Base-by-base conservation (phyloP, 2,113 vertebrate genomes). In the Eleginops maclovinus region DNA sequence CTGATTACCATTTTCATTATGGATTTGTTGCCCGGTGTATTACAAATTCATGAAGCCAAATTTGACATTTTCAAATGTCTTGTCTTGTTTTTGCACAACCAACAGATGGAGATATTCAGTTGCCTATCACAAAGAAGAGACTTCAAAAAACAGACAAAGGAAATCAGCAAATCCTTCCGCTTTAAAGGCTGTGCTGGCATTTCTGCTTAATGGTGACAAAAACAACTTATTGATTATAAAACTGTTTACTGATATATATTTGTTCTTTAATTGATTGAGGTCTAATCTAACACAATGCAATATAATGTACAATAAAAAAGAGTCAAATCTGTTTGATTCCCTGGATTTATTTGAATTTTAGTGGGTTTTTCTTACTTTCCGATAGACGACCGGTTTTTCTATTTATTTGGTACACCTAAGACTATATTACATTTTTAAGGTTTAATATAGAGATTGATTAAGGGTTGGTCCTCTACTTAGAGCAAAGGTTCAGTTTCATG, bases 401-500 rank as follows among this genome's bases (percentile, higher is more conserved):
- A 10, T 62, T n/a, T 14, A 26, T 51, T 51, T 24, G 47, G 3
- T 41, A 41, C 15, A 50, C 55, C 28, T 0, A 11, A 0, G 4
- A 31, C 12, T 40, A 65, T 73, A 9, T 13, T 17, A 4, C 7
- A 53, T 63, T 17, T 46, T 4, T 2, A 36, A 31, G 12, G 24
- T 22, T 46, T 44, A 0, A 47, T 36, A 3, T 17, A 3, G 0
- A 11, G 44, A 24, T 31, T 67, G 16, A 63, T 22, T 36, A 9
- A 24, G 46, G 40, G 46, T 49, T 26, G 16, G 21, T 22, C 50
- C 54, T 56, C 31, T 13, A 0, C 24, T 54, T 28, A 71, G 41
- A 67, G 28, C 43, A 56, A n/a, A 36, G 73, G 56, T 85, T 53
- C 59, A 60, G 51, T 81, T 84, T 66, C 41, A 62, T 62, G 28